Base-by-base conservation (phyloP, 2,113 vertebrate species). In the Trichomycterus rosablanca region DNA sequence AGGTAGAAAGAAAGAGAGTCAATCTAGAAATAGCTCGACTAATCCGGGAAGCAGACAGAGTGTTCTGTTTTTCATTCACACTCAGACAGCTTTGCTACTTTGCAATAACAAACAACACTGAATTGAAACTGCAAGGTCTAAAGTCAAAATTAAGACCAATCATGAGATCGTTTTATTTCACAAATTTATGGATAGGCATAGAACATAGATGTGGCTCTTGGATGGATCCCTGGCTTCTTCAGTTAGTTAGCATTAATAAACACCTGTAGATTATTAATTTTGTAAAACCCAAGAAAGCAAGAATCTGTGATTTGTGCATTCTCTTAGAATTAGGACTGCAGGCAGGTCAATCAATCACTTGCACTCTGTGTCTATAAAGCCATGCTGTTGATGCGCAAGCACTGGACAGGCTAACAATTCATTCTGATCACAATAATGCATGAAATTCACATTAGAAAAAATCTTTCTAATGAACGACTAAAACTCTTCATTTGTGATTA, bases 21-120 rank as follows among this genome's bases (percentile, higher is more conserved):
- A 30, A 71, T 71, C 74, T 3, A 60, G 45, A 78, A 78, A 76
- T 78, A 76, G 74, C 67, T 60, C 18, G 56, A 44, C 72, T 78
- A 78, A 76, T 78, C 74, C 76, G 63, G 49, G 37, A 44, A 57
- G 46, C 72, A 76, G 74, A 78, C 76, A 71, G 72, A 70, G 58
- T 44, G 53, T 69, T 74, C 74, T 60, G 71, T 74, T 68, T 74
- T 70, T 55, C 16, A 53, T 32, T 51, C 46, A 51, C 60, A 14
- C 64, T 72, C 57, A 62, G 65, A 56, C 72, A 28, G 69, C 64
- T 70, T 68, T 68, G 48, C 52, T 45, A 53, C 48, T 49, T 40
- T 53, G 52, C 30, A 44, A 46, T 66, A 39, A 63, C 19, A 43
- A 61, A 51, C 18, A 30, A 62, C 11, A 46, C 28, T 22, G 24